Evolutionary conservation across 1,140 invertebrate species (phyloP).

Genomic region (Lamellibrachia luymesi): DNA sequence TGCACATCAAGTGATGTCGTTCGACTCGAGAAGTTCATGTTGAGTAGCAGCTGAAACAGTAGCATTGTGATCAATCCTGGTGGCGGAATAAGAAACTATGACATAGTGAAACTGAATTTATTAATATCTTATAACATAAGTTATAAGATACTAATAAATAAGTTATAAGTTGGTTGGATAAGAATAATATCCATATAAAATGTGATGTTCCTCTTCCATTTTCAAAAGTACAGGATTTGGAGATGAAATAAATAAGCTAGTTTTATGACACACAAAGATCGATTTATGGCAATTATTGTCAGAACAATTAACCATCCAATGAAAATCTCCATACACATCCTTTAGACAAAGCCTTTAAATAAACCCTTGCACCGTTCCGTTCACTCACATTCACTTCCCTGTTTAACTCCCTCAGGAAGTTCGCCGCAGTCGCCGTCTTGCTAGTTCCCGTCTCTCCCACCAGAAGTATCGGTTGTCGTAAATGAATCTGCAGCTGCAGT

Average conservation of each 20-base stretch:
- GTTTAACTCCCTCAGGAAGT: slow-evolving; percentile 74
- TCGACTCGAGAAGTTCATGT: slow-evolving; percentile 86
- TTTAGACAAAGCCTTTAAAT: no score
- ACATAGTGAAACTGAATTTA: neutral
- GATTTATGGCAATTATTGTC: no score
- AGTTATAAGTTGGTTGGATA: slow-evolving; percentile 24
- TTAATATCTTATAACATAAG: neutral
- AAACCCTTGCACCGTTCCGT: neutral
- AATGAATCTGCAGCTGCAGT: slow-evolving; percentile 72
- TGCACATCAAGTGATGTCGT: slow-evolving; percentile 87
- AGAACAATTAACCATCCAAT: no score
- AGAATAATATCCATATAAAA: no score
- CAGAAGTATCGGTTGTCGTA: slow-evolving; percentile 75
- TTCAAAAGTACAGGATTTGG: no score
- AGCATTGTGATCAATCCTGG: no score
- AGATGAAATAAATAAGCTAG: no score
- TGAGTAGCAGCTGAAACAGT: slow-evolving; percentile 60
- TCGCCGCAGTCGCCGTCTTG: slow-evolving; percentile 82
- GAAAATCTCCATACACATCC: no score
- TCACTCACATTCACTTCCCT: slow-evolving; percentile 66
- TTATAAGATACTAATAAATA: no score
- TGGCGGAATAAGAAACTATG: neutral
- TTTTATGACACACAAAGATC: no score
- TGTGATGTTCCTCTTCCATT: no score
- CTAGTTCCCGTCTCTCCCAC: slow-evolving; percentile 87